phyloP scores from a whole-genome alignment of 2,797 vertebrate species.

The Synanceia verrucosa region DNA sequence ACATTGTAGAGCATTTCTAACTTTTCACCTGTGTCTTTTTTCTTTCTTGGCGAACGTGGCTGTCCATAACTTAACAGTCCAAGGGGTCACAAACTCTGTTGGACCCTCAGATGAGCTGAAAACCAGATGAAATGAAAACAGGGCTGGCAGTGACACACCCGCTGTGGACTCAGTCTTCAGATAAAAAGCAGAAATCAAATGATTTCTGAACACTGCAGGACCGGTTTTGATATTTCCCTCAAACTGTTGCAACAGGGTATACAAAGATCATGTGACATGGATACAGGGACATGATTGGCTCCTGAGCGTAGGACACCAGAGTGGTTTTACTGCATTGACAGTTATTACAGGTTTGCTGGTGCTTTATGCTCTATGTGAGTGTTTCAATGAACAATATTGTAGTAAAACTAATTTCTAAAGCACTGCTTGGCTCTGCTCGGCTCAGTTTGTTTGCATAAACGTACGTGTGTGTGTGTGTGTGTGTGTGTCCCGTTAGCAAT shows the following conservation, averaged over 20 bases:
- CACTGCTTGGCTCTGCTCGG: conserved; percentile 60
- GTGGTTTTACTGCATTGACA: not conserved
- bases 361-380: conserved; percentile 38
- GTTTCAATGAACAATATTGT: not conserved
- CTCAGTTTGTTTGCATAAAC: conserved; percentile 50
- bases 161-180: not conserved
- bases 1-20: not conserved
- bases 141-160: not conserved
- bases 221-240: not conserved
- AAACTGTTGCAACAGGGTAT: not conserved
- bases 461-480: conserved; percentile 10
- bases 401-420: conserved; percentile 37
- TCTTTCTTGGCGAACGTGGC: not conserved
- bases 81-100: not conserved
- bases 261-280: conserved; percentile 15
- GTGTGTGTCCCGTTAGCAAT: conserved; percentile 18
- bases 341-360: conserved; percentile 54
- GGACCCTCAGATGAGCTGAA: not conserved
- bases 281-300: conserved; percentile 16
- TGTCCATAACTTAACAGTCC: not conserved
- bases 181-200: not conserved
- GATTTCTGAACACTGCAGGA: not conserved
- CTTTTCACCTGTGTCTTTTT: not conserved
- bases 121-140: not conserved
- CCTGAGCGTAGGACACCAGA: not conserved